A percentile compares a stretch with the other conserved stretches of the same genome.
phyloP scores from a whole-genome alignment of 2,888 invertebrate genomes.

The Villa cingulata region DNA sequence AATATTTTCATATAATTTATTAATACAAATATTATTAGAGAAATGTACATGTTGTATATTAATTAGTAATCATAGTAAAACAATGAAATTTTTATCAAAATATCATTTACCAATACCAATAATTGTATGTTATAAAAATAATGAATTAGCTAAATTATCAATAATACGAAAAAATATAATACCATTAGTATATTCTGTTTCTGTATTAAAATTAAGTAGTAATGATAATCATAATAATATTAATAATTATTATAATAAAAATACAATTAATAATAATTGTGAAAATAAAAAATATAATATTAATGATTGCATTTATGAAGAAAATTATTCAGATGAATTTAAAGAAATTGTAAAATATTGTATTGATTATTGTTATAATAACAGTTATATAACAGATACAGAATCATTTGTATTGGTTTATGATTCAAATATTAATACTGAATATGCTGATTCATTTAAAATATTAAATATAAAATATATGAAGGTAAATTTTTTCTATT shows the following conservation, averaged over 20 bases:
- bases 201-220: no score
- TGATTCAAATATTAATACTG: conserved; percentile 5
- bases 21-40: neutral
- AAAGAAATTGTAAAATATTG: neutral
- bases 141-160: neutral
- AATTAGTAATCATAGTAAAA: conserved; percentile 6
- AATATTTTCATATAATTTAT: conserved; percentile 2
- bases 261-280: no score
- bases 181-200: neutral
- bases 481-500: no score
- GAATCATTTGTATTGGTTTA: conserved; percentile 7
- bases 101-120: conserved; percentile 6
- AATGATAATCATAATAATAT: no score
- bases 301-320: no score
- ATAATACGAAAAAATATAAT: conserved; percentile 7
- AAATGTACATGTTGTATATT: conserved; percentile 7
- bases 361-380: conserved; percentile 2
- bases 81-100: conserved; percentile 3
- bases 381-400: neutral
- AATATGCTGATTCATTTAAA: conserved; percentile 7
- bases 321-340: conserved; percentile 5
- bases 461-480: conserved; percentile 2
- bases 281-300: no score
- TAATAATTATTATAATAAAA: no score
- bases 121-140: conserved; percentile 3